Evolutionary conservation across 2,888 invertebrate genomes (phyloP).

Genomic region (Choristoneura rosaceana): DNA sequence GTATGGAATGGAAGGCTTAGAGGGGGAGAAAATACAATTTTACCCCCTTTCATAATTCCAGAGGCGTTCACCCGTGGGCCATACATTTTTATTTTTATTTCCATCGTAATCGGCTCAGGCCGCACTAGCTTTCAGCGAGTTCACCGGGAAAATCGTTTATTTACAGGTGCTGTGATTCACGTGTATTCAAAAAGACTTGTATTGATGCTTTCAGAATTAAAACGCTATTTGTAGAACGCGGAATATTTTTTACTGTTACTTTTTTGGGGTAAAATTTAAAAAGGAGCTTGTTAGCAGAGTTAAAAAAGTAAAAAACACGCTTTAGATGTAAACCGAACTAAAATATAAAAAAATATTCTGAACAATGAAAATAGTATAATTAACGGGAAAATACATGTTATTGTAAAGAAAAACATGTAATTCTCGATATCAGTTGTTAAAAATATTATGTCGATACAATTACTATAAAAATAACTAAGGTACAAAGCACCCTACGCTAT

Average conservation of each 20-base stretch:
- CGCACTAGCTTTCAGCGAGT: conserved; percentile 23
- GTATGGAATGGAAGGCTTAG: conserved; percentile 28
- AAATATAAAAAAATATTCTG: too few relatives aligned
- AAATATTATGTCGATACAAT: too few relatives aligned
- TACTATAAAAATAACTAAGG: too few relatives aligned
- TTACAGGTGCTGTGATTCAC: conserved; percentile 6
- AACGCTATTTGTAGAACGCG: neutral
- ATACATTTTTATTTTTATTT: conserved; percentile 26
- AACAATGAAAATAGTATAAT: too few relatives aligned
- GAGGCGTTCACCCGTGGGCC: conserved; percentile 7
- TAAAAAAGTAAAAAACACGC: neutral
- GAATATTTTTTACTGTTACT: neutral
- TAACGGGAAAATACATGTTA: too few relatives aligned
- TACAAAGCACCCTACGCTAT: too few relatives aligned
- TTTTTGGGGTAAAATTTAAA: neutral
- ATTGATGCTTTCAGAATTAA: neutral
- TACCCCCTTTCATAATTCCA: conserved; percentile 25
- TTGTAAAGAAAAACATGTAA: too few relatives aligned
- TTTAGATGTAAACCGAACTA: neutral
- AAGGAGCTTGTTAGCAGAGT: neutral
- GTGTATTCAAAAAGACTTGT: neutral
- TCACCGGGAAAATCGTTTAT: conserved; percentile 23
- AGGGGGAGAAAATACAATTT: conserved; percentile 6
- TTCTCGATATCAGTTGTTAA: too few relatives aligned
- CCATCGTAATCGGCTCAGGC: conserved; percentile 26